Percentiles rank a stretch among this genome's conserved stretches.
Conservation (phyloP, 2,797 vertebrate species). For the Centroberyx gerrardi region DNA sequence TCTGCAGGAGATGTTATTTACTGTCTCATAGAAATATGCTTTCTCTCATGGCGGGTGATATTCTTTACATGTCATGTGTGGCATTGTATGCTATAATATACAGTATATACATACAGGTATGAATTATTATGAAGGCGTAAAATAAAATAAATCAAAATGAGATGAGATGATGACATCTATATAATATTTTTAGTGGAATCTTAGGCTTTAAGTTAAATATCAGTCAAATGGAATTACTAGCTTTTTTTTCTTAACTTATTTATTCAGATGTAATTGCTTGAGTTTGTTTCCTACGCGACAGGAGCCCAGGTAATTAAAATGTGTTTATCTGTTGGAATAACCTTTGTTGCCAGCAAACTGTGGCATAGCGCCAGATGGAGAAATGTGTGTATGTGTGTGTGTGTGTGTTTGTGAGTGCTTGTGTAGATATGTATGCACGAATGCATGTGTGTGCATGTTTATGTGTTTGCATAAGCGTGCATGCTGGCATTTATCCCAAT, state of each 20-base stretch:
- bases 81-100: slow-evolving; percentile 44
- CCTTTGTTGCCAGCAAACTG: slow-evolving; percentile 62
- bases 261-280: slow-evolving; percentile 24
- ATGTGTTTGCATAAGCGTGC: slow-evolving; percentile 45
- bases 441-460: slow-evolving; percentile 21
- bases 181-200: neutral
- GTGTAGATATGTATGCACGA: slow-evolving; percentile 17
- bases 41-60: slow-evolving; percentile 47
- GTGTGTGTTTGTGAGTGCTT: slow-evolving; percentile 9
- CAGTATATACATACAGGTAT: too few relatives aligned
- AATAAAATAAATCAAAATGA: slow-evolving; percentile 33
- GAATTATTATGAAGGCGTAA: slow-evolving; percentile 42
- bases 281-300: slow-evolving; percentile 30
- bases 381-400: slow-evolving; percentile 30
- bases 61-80: slow-evolving; percentile 40
- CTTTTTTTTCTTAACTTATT: slow-evolving; percentile 16
- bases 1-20: slow-evolving; percentile 72
- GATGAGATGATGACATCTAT: slow-evolving; percentile 7
- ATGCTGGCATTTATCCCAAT: slow-evolving; percentile 30
- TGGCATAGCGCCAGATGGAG: slow-evolving; percentile 43
- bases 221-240: neutral
- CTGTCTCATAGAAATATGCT: slow-evolving; percentile 61
- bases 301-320: slow-evolving; percentile 70
- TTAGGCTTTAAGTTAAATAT: neutral
- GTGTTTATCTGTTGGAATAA: slow-evolving; percentile 70